These are phyloP conservation scores for Rachycentron canadum DNA, from an alignment of 2,797 vertebrate species.

Conservation along the genomic window DNA sequence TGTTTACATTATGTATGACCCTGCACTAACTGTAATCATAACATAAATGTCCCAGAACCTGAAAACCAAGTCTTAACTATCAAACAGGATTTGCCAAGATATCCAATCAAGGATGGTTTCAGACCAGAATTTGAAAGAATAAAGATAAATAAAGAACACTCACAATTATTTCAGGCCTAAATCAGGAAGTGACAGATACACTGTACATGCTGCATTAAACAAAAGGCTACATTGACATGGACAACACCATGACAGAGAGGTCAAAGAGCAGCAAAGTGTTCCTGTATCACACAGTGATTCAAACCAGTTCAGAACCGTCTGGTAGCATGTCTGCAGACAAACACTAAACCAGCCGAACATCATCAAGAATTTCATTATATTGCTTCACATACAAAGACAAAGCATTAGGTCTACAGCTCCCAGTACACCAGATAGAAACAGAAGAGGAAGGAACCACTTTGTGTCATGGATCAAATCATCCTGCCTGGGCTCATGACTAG, in stretches of 20 bases:
- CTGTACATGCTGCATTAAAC: not conserved
- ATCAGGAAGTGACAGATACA: not conserved
- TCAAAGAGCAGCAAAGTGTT: not conserved
- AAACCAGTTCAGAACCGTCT: not conserved
- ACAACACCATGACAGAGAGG: not conserved
- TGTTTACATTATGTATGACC: too few relatives aligned
- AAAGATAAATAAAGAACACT: slow-evolving; percentile 14
- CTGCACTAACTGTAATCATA: too few relatives aligned
- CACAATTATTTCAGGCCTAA: not conserved
- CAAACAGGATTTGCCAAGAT: too few relatives aligned
- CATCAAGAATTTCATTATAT: not conserved
- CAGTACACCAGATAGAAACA: not conserved
- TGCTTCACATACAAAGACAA: not conserved
- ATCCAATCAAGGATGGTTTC: too few relatives aligned
- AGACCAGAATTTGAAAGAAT: slow-evolving; percentile 1
- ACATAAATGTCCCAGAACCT: too few relatives aligned
- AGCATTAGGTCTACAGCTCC: not conserved
- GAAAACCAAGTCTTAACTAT: too few relatives aligned
- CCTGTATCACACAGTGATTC: not conserved
- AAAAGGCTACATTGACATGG: not conserved
- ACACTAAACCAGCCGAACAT: not conserved
- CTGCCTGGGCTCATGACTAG: not conserved
- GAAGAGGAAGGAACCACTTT: slow-evolving; percentile 5
- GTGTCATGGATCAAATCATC: slow-evolving; percentile 10
- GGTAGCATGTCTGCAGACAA: not conserved